Base-by-base conservation (phyloP, 2,797 vertebrate genomes). In the Graptemys geographica region DNA sequence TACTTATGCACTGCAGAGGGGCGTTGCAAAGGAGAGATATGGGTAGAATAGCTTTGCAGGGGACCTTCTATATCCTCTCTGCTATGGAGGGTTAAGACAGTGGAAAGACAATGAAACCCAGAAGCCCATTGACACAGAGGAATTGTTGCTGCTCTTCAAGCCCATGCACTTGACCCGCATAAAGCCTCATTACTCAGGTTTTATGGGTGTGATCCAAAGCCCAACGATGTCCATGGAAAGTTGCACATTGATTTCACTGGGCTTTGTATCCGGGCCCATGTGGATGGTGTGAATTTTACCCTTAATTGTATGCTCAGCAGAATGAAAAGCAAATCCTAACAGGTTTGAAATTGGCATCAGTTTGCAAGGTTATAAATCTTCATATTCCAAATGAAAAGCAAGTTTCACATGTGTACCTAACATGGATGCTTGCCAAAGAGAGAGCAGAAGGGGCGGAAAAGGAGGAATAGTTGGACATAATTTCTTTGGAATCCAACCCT, bases 181-280 rank as follows among this genome's bases (percentile, higher is more conserved):
- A 95, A 91, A 59, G 1, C 87, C 90, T 95, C 78, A 0, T 96
- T 93, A 93, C 82, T 95, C 83, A 92, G 84, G n/a, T 80, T 94
- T 96, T 97, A 89, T 92, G 90, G 87, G 90, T 90, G 87, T 93
- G 96, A 96, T 95, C 90, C 82, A 96, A 92, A 94, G 49, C 53
- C 86, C 86, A 89, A 31, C 94, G 93, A 96, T 96, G 93, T 97
- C 84, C 25, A 28, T 94, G 95, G 96, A 95, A 96, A 89, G 74
- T n/a, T 90, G 79, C 89, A 89, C 80, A 76, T 23, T 44, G 86
- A 1, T 87, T 96, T 95, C 87, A 41, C 65, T 51, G 92, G 41
- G 92, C 28, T 94, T 96, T 97, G 37, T 12, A 87, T 95, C 87
- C 86, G 15, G 0, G 33, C 85, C 59, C 90, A n/a, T 81, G 86